phyloP scores from a whole-genome alignment of 2,797 vertebrate genomes.

The Merluccius polli region DNA sequence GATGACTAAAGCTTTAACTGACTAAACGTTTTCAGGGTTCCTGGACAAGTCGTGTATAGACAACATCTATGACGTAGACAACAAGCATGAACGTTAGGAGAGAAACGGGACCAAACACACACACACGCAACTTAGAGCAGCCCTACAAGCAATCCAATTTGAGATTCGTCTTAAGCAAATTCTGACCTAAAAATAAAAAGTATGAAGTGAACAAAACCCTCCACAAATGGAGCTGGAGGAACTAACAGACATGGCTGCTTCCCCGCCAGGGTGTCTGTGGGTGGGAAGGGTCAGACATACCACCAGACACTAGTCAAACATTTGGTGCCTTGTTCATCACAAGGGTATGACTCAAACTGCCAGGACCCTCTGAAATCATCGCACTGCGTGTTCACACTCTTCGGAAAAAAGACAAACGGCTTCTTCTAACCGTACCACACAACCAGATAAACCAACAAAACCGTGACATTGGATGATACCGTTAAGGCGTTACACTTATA shows the following conservation, averaged over 20 bases:
- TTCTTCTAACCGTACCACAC: neutral
- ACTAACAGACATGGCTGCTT: too few species aligned
- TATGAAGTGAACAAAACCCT: neutral
- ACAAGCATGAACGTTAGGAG: neutral
- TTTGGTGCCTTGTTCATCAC: neutral
- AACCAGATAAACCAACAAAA: neutral
- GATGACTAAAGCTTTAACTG: neutral
- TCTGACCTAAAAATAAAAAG: neutral
- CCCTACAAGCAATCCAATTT: too few species aligned
- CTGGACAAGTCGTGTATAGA: too few species aligned
- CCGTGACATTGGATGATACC: neutral
- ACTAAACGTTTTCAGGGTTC: neutral
- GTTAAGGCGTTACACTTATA: too few species aligned
- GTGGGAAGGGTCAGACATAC: neutral
- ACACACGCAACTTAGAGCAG: too few species aligned
- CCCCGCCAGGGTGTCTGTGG: neutral
- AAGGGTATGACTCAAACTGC: too few species aligned
- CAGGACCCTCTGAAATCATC: neutral
- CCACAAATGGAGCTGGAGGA: neutral
- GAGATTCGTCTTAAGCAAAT: neutral
- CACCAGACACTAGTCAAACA: constrained; percentile 5
- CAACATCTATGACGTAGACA: too few species aligned
- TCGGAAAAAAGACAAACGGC: too few species aligned
- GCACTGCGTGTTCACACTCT: neutral
- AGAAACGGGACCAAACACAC: too few species aligned